A percentile compares a stretch with the other conserved stretches of the same genome.
Conservation (phyloP, 1,140 invertebrate genomes). For the Mya arenaria region DNA sequence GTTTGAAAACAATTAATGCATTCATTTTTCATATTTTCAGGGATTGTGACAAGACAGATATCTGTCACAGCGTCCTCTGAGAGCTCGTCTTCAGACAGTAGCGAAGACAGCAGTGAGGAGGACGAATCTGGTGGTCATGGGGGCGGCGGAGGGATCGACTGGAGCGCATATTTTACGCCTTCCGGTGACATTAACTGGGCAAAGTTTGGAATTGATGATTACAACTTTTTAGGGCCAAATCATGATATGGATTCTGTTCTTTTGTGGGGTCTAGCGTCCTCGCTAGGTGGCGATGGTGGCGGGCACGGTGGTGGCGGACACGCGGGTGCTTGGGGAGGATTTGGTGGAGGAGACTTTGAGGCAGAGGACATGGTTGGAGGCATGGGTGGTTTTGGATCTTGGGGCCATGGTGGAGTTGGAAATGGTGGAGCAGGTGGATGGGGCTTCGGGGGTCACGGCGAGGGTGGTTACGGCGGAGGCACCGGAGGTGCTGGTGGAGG, state of each 20-base stretch:
- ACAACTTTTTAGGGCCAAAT: background rate
- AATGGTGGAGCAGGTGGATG: background rate
- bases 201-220: background rate
- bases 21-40: too few species aligned
- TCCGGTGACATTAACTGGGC: background rate
- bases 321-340: background rate
- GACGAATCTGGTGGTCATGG: background rate
- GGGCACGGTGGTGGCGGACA: background rate
- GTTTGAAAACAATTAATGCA: too few species aligned
- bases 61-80: background rate
- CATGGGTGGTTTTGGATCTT: background rate
- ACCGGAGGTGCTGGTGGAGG: background rate
- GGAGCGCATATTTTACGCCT: background rate
- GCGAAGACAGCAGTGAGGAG: background rate
- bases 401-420: background rate
- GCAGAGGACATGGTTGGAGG: background rate
- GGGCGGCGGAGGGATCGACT: background rate
- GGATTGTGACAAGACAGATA: too few species aligned
- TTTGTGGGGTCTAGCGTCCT: background rate
- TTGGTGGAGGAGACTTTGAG: background rate
- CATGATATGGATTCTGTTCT: background rate
- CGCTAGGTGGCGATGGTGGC: background rate
- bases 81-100: background rate
- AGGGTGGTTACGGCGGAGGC: background rate
- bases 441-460: background rate